Conservation (phyloP, 2,797 vertebrate species). For the Ctenosaura bakeri region DNA sequence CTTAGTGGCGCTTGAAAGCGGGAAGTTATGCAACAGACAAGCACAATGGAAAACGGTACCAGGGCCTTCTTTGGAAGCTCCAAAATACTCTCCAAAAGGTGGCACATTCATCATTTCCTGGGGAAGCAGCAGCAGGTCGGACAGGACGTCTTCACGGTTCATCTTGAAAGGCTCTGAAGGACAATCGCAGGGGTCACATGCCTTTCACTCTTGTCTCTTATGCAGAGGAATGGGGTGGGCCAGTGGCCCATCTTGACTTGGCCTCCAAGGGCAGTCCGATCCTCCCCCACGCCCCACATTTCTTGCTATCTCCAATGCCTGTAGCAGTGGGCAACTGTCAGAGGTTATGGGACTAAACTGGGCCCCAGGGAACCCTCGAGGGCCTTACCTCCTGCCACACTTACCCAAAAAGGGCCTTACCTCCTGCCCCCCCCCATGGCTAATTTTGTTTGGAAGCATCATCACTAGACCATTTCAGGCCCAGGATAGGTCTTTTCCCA, state of each 20-base stretch:
- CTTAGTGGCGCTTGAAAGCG: neutral
- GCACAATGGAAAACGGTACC: constrained; percentile 54
- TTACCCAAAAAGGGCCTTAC: too few species aligned
- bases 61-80: constrained; percentile 44
- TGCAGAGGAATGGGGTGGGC: neutral
- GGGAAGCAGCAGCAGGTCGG: constrained; percentile 65
- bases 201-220: neutral
- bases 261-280: neutral
- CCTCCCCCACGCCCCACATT: too few species aligned
- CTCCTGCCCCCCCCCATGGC: too few species aligned
- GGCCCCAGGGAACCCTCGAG: too few species aligned
- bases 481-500: too few species aligned
- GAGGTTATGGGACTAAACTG: too few species aligned
- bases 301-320: neutral
- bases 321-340: too few species aligned
- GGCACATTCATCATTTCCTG: constrained; percentile 53
- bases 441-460: too few species aligned
- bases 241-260: neutral
- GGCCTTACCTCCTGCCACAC: too few species aligned
- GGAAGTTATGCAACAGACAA: neutral
- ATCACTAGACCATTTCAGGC: too few species aligned
- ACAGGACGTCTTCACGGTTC: constrained; percentile 65
- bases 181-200: neutral
- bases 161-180: constrained; percentile 73
- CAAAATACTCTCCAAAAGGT: constrained; percentile 51